Conservation (phyloP, 2,797 vertebrate species). For the Odontamblyopus rebecca region DNA sequence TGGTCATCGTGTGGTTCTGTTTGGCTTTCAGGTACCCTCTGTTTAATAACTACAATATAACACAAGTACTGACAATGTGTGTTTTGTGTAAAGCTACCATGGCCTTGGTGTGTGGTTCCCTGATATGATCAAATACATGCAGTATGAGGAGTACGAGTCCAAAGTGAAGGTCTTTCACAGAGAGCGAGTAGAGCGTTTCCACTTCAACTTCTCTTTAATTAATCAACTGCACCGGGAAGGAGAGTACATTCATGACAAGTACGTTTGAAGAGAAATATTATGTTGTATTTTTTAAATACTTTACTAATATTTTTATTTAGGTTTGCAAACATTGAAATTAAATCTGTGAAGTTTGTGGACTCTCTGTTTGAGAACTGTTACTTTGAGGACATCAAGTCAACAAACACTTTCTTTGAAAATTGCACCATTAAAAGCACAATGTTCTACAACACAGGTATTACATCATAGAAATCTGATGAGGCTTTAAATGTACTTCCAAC, state of each 20-base stretch:
- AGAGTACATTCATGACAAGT: slow-evolving; percentile 91
- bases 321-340: slow-evolving; percentile 92
- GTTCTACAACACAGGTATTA: slow-evolving; percentile 92
- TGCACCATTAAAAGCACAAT: slow-evolving; percentile 89
- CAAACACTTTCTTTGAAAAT: slow-evolving; percentile 93
- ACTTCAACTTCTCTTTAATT: slow-evolving; percentile 96
- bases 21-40: slow-evolving; percentile 90
- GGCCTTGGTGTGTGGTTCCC: slow-evolving; percentile 98
- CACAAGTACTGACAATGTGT: neutral
- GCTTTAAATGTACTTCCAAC: neutral
- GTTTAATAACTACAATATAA: neutral
- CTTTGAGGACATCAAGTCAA: slow-evolving; percentile 92
- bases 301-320: slow-evolving; percentile 62
- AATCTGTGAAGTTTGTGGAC: slow-evolving; percentile 92
- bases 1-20: slow-evolving; percentile 95
- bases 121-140: slow-evolving; percentile 96
- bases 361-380: slow-evolving; percentile 91
- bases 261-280: slow-evolving; percentile 34
- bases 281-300: neutral
- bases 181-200: slow-evolving; percentile 86
- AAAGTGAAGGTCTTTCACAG: slow-evolving; percentile 84
- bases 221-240: slow-evolving; percentile 94
- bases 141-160: slow-evolving; percentile 90
- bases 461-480: neutral
- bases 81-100: slow-evolving; percentile 82